A percentile compares a stretch with the other conserved stretches of the same genome.
Evolutionary conservation across 2,888 invertebrate species (phyloP).

Genomic region (Spisula solida): DNA sequence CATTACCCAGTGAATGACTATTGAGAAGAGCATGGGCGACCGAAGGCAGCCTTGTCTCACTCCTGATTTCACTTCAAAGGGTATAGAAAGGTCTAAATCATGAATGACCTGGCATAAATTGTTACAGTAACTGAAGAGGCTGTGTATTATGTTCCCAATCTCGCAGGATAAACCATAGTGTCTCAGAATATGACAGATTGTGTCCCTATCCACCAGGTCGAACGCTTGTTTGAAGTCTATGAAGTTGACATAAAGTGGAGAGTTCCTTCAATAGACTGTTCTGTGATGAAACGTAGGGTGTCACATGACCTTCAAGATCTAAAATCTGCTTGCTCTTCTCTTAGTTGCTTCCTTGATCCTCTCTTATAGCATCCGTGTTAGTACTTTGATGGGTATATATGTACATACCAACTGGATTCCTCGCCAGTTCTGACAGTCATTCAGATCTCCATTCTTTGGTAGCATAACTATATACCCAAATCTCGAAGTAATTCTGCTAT

Average conservation of each 20-base stretch:
- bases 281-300: neutral
- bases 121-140: neutral
- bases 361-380: neutral
- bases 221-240: constrained; percentile 47
- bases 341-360: neutral
- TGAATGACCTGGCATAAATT: neutral
- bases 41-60: no score
- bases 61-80: no score
- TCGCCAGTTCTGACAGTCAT: constrained; percentile 31
- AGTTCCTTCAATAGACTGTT: constrained; percentile 16
- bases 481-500: neutral
- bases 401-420: constrained; percentile 29
- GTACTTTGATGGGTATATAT: neutral
- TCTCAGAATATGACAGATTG: constrained; percentile 31
- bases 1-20: no score
- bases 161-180: constrained; percentile 21
- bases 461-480: constrained; percentile 4
- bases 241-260: constrained; percentile 42
- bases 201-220: constrained; percentile 26
- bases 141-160: neutral
- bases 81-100: no score
- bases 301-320: constrained; percentile 29
- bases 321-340: constrained; percentile 41
- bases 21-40: no score
- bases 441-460: constrained; percentile 23